Evolutionary conservation across 2,113 vertebrate genomes (phyloP).

Genomic region (Theristicus caerulescens): DNA sequence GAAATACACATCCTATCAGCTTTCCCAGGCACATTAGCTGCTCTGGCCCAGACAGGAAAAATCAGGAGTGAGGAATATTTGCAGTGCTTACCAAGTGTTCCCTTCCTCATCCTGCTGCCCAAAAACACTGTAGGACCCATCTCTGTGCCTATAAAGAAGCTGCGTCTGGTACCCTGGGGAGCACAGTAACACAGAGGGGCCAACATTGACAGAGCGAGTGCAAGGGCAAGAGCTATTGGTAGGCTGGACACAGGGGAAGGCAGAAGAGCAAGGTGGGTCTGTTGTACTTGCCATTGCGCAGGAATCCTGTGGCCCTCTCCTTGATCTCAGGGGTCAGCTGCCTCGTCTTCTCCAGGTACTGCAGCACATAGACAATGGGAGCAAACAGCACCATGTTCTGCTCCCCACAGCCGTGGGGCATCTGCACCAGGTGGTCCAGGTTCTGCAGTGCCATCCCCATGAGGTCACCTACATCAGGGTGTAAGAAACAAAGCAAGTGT

Average conservation of each 20-base stretch:
- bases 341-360: conserved; percentile 79
- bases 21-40: conserved; percentile 58
- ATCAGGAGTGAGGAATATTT: background rate
- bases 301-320: conserved; percentile 66
- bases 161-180: conserved; percentile 82
- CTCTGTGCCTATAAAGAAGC: conserved; percentile 80
- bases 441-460: conserved; percentile 80
- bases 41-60: background rate
- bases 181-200: background rate
- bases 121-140: conserved; percentile 89
- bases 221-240: background rate
- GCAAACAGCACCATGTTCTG: conserved; percentile 89
- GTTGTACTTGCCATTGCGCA: conserved; percentile 73
- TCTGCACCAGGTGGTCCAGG: conserved; percentile 73
- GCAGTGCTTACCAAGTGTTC: conserved; percentile 83
- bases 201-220: background rate
- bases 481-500: background rate
- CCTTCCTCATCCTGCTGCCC: conserved; percentile 78
- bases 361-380: conserved; percentile 83
- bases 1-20: conserved; percentile 50
- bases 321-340: conserved; percentile 76
- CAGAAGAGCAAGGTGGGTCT: background rate
- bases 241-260: background rate
- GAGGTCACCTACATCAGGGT: conserved; percentile 74
- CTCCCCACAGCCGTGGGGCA: conserved; percentile 83